phyloP scores from a whole-genome alignment of 1,140 invertebrate genomes.

The Ruditapes philippinarum region DNA sequence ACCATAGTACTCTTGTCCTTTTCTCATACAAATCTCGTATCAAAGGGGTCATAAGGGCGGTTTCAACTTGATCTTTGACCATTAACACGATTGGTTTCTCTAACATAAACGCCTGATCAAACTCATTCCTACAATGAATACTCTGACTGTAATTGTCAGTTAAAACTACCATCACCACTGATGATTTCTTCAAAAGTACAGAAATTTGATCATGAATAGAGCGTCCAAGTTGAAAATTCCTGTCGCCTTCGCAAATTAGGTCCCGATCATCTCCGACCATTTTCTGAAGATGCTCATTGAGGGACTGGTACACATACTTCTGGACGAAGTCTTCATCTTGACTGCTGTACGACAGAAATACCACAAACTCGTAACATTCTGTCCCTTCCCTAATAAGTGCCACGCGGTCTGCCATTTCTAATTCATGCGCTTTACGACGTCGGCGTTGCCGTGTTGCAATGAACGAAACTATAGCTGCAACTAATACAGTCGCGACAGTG shows the following conservation, averaged over 20 bases:
- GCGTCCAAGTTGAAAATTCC: neutral
- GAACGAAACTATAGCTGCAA: neutral
- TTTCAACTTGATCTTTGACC: neutral
- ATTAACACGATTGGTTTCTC: neutral
- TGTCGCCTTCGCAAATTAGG: neutral
- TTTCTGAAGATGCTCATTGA: neutral
- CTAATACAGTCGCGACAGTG: neutral
- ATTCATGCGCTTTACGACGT: neutral
- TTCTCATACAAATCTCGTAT: neutral
- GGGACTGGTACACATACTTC: neutral
- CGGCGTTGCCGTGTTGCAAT: neutral
- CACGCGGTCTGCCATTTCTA: neutral
- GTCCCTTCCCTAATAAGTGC: neutral
- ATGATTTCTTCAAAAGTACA: neutral
- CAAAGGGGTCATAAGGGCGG: neutral
- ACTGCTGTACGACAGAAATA: constrained; percentile 1
- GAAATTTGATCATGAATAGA: neutral
- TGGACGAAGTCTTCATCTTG: neutral
- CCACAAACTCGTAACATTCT: neutral
- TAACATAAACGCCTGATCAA: neutral
- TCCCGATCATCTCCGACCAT: neutral
- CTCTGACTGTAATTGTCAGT: neutral
- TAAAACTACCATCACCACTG: neutral
- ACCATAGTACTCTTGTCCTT: neutral
- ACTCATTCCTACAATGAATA: neutral